A percentile compares a stretch with the other conserved stretches of the same genome.
Conservation (phyloP, 23 tunicate genomes). For the Ciona savignyi region DNA sequence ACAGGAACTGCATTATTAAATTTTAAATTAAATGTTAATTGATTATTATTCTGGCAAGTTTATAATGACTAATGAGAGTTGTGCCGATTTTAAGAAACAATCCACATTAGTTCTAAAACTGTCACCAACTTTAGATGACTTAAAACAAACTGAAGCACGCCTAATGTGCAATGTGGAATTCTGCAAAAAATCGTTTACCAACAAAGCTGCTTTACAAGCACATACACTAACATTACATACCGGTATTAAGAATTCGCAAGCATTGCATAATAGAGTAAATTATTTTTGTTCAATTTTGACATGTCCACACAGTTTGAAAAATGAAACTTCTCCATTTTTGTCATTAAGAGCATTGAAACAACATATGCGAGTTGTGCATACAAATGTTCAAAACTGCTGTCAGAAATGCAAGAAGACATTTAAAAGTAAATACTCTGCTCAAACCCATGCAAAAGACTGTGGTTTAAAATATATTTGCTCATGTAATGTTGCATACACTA, state of each 20-base stretch:
- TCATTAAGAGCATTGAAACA: neutral
- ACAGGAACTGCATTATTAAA: no score
- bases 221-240: neutral
- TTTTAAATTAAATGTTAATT: no score
- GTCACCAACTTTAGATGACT: neutral
- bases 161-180: neutral
- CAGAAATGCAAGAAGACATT: neutral
- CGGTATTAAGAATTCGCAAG: neutral
- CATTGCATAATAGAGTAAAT: neutral
- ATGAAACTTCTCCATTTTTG: neutral
- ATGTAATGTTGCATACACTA: slow-evolving; percentile 7
- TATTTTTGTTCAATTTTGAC: neutral
- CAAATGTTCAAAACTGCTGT: neutral
- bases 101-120: no score
- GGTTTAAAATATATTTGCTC: slow-evolving; percentile 2
- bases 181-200: neutral
- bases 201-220: neutral
- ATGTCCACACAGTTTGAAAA: neutral
- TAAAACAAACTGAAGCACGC: neutral
- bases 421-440: neutral
- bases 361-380: neutral
- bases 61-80: neutral
- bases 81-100: neutral
- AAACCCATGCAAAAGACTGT: slow-evolving; percentile 4
- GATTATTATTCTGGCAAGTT: no score